These are phyloP conservation scores for Mungos mungo DNA, from an alignment of 2,113 vertebrate species.

Conservation along the genomic window DNA sequence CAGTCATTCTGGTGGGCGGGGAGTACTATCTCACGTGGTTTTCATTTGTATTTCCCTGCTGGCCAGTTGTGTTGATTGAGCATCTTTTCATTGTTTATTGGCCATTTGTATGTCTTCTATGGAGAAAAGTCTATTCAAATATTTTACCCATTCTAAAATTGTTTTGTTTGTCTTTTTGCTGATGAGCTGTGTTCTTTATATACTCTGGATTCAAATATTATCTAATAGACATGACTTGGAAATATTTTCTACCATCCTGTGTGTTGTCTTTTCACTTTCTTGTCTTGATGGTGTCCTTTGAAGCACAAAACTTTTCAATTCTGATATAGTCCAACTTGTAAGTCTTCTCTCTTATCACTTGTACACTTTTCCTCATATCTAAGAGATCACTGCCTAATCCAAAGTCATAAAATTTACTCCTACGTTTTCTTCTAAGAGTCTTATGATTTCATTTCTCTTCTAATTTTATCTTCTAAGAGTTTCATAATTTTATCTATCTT, in stretches of 20 bases:
- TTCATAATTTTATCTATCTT: background rate
- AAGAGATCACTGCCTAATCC: background rate
- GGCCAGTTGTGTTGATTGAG: background rate
- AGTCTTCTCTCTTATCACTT: background rate
- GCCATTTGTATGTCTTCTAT: background rate
- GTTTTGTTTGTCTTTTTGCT: background rate
- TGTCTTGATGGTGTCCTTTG: background rate
- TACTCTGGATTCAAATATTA: background rate
- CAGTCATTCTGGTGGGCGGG: background rate
- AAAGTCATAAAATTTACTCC: background rate
- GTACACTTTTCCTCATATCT: background rate
- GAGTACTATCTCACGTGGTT: background rate
- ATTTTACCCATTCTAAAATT: background rate
- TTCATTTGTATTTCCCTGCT: background rate
- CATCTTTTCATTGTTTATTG: background rate
- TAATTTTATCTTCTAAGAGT: background rate
- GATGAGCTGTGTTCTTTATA: background rate
- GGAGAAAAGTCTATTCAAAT: background rate
- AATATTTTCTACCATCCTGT: background rate
- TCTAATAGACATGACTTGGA: background rate
- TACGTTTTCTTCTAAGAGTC: background rate
- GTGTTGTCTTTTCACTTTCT: background rate
- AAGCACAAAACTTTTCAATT: slow-evolving; percentile 15
- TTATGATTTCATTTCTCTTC: background rate
- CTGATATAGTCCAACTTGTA: background rate